Percentiles rank a stretch among this genome's conserved stretches.
Evolutionary conservation across 2,113 vertebrate species (phyloP).

Genomic region (Halichoerus grypus): DNA sequence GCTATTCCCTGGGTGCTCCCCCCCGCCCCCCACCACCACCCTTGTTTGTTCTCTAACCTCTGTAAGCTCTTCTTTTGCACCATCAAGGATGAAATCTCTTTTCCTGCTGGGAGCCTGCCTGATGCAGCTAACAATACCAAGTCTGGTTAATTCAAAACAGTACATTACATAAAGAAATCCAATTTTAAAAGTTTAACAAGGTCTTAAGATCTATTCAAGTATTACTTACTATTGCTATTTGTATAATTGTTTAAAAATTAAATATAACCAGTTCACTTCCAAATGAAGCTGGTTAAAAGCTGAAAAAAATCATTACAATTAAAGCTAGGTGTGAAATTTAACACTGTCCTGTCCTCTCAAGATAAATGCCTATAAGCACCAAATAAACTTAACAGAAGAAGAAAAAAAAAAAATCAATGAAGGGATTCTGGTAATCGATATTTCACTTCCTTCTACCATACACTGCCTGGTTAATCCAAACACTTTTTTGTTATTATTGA

Average conservation of each 20-base stretch:
- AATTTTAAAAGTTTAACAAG: not conserved
- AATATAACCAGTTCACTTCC: slow-evolving; percentile 13
- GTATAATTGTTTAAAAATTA: slow-evolving; percentile 27
- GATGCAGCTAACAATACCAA: not conserved
- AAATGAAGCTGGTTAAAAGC: slow-evolving; percentile 31
- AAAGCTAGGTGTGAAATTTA: slow-evolving; percentile 59
- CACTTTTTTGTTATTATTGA: not conserved
- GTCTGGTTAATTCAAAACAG: slow-evolving; percentile 10
- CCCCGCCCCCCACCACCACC: not conserved
- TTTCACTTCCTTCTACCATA: slow-evolving; percentile 43
- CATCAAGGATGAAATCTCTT: slow-evolving; percentile 24
- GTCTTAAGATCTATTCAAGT: not conserved
- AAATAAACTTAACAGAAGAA: not conserved
- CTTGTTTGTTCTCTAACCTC: slow-evolving; percentile 14
- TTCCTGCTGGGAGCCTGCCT: not conserved
- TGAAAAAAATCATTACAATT: slow-evolving; percentile 29
- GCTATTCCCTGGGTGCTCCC: not conserved
- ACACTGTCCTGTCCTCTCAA: slow-evolving; percentile 35
- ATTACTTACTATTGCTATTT: not conserved
- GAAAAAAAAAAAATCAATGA: not conserved
- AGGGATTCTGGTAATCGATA: slow-evolving; percentile 41
- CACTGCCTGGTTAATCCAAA: not conserved
- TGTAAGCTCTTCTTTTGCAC: not conserved
- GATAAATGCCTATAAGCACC: not conserved
- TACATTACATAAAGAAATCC: not conserved